phyloP scores from a whole-genome alignment of 2,888 invertebrate genomes.

The Callosobruchus maculatus region DNA sequence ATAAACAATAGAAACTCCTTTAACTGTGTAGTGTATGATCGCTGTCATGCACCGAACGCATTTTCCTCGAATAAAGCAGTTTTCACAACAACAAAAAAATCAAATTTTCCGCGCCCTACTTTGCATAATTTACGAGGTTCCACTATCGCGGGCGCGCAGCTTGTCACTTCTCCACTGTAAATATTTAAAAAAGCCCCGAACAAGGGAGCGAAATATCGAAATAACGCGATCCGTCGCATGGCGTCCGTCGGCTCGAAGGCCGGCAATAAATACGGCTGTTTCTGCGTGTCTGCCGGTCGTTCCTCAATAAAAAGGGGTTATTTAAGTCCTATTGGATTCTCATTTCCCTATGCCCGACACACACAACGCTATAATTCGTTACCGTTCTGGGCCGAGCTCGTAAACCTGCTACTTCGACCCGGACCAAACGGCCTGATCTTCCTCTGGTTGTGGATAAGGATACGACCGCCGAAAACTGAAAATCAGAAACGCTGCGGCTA shows the following conservation, averaged over 20 bases:
- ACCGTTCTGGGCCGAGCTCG: not conserved
- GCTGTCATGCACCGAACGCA: no score
- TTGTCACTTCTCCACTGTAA: not conserved
- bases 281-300: not conserved
- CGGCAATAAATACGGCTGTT: not conserved
- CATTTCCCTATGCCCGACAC: constrained; percentile 1
- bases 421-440: not conserved
- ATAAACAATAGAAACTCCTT: no score
- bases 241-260: not conserved
- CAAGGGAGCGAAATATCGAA: not conserved
- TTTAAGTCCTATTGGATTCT: constrained; percentile 3
- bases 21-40: no score
- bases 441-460: not conserved
- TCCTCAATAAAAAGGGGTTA: not conserved
- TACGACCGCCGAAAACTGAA: not conserved
- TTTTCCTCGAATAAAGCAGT: not conserved
- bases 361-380: not conserved
- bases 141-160: not conserved
- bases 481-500: no score
- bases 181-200: not conserved
- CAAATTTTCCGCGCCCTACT: not conserved
- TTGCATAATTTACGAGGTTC: not conserved
- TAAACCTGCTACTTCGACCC: not conserved
- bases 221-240: not conserved
- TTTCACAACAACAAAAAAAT: not conserved